Evolutionary conservation across 2,888 invertebrate genomes (phyloP).

Genomic region (Drosophila diplacantha): DNA sequence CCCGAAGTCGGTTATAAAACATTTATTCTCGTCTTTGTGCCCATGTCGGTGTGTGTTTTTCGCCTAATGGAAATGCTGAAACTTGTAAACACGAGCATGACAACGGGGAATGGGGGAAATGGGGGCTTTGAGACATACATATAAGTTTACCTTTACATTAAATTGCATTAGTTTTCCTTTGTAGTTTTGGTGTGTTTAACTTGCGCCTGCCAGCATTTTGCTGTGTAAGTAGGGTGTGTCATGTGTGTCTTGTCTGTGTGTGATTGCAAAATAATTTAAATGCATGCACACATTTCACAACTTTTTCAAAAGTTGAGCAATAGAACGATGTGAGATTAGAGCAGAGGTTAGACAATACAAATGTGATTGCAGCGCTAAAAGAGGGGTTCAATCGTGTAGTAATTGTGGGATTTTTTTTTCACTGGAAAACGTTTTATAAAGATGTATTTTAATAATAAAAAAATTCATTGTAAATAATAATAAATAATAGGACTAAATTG

Average conservation of each 20-base stretch:
- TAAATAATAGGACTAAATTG: not conserved
- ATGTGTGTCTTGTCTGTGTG: constrained; percentile 8
- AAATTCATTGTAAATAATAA: too few species aligned
- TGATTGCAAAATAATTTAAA: constrained; percentile 34
- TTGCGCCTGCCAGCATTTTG: constrained; percentile 6
- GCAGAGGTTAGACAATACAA: constrained; percentile 16
- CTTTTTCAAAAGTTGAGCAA: constrained; percentile 14
- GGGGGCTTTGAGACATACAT: constrained; percentile 7
- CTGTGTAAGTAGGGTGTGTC: constrained; percentile 33
- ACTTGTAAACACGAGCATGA: constrained; percentile 48
- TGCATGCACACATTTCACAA: constrained; percentile 27
- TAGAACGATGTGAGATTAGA: constrained; percentile 26
- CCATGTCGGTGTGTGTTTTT: constrained; percentile 19
- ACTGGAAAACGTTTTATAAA: not conserved
- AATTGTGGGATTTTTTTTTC: constrained; percentile 2
- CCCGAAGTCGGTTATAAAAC: constrained; percentile 62
- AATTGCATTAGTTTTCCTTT: constrained; percentile 41
- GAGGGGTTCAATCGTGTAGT: constrained; percentile 14
- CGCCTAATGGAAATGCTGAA: constrained; percentile 60
- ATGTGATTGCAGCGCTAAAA: not conserved
- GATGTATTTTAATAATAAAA: not conserved
- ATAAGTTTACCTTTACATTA: constrained; percentile 42
- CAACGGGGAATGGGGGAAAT: constrained; percentile 14
- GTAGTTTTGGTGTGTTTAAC: constrained; percentile 28
- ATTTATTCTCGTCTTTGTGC: constrained; percentile 41